Conservation (phyloP, 2,888 invertebrate genomes). For the Dynastes grantii region DNA sequence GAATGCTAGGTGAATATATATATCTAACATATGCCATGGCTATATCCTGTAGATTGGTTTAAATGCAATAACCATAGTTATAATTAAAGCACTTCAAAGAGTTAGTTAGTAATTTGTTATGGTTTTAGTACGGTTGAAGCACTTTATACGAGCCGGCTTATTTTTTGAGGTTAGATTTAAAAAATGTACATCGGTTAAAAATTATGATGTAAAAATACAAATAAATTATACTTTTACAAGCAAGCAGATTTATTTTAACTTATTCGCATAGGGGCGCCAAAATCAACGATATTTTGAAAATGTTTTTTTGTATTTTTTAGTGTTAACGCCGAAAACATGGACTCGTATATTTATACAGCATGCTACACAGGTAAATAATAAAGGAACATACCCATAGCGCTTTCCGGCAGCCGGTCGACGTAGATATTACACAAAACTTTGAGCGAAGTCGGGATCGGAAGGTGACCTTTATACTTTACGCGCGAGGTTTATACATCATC, state of each 20-base stretch:
- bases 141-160: not conserved
- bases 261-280: not conserved
- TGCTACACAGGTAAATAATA: not conserved
- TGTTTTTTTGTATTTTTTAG: too few relatives aligned
- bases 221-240: too few relatives aligned
- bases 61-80: too few relatives aligned
- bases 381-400: slow-evolving; percentile 22
- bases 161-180: not conserved
- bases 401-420: not conserved
- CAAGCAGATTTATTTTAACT: not conserved
- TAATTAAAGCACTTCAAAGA: too few relatives aligned
- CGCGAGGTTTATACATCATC: slow-evolving; percentile 31
- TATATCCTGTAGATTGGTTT: not conserved
- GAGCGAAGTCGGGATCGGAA: slow-evolving; percentile 11
- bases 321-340: not conserved
- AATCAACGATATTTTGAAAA: not conserved
- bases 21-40: too few relatives aligned
- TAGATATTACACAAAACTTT: slow-evolving; percentile 32
- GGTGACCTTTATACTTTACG: slow-evolving; percentile 42
- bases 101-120: too few relatives aligned
- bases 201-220: too few relatives aligned
- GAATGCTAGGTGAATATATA: too few relatives aligned
- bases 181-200: too few relatives aligned
- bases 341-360: not conserved
- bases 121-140: too few relatives aligned